A percentile compares a stretch with the other conserved stretches of the same genome.
phyloP scores from a whole-genome alignment of 1,140 invertebrate genomes.

The Amphibalanus amphitrite region DNA sequence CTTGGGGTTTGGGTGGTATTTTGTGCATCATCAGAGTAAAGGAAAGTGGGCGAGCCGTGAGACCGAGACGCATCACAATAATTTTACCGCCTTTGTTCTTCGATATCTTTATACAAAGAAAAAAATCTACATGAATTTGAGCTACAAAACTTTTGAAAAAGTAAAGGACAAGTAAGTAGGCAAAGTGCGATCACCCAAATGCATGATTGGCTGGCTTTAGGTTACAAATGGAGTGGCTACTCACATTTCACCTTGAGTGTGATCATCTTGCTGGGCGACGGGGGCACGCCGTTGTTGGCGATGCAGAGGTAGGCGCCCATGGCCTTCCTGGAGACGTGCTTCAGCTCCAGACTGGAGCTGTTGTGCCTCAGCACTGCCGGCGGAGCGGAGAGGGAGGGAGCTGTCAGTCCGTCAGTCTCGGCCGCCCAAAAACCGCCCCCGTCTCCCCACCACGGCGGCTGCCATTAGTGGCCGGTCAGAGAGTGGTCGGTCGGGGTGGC shows the following conservation, averaged over 20 bases:
- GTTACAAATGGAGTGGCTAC: constrained; percentile 29
- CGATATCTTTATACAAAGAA: not conserved
- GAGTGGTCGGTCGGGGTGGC: too few species aligned
- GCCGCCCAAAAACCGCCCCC: not conserved
- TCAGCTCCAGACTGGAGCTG: constrained; percentile 15
- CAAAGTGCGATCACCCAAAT: too few species aligned
- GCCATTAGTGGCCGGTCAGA: not conserved
- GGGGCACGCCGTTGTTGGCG: constrained; percentile 57
- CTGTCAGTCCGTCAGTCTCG: not conserved
- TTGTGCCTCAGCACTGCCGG: not conserved
- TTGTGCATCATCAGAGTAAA: not conserved
- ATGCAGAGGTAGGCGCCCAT: constrained; percentile 81
- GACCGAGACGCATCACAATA: not conserved
- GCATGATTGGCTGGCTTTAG: too few species aligned
- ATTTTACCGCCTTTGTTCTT: not conserved
- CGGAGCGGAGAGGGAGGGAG: too few species aligned
- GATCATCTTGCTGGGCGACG: constrained; percentile 70
- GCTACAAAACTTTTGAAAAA: not conserved
- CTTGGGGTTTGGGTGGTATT: too few species aligned
- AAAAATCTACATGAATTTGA: not conserved
- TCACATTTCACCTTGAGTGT: constrained; percentile 72
- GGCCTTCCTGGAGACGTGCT: constrained; percentile 31
- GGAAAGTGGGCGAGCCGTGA: not conserved
- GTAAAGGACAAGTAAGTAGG: too few species aligned
- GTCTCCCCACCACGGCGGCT: not conserved